Evolutionary conservation across 2,888 invertebrate genomes (phyloP), one percentile per base, ranked within the genome.

Genomic region (Timema cristinae): DNA sequence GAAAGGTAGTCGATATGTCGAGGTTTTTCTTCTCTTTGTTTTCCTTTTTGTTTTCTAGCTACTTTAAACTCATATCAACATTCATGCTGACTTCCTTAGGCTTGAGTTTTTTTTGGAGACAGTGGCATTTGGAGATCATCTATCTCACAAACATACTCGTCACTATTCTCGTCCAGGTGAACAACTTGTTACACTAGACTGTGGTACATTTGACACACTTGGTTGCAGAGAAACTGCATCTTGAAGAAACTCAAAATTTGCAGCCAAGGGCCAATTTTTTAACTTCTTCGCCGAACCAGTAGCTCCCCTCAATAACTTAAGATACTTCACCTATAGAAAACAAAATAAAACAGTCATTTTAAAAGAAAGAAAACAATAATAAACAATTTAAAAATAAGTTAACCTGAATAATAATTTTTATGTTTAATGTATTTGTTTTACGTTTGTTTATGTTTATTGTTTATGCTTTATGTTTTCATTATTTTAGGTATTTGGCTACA

Each of bases 401-500:
- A 16, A 59, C 15, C n/a, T 13, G 6, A 59, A 59, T 59, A 16
- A 10, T 8, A 59, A 59, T 13, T 11, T 59, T 8, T 13, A 59
- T 16, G 13, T 9, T 11, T 16, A 59, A 32, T 32, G 32, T 32
- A 2, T 32, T 32, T 32, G 32, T 32, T 32, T 32, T 32, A 32
- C 32, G 32, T 32, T 32, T 32, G 32, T 32, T 32, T 32, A 32
- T 32, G 32, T 32, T 32, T 32, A 32, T 32, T 32, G 32, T 32
- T 32, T 32, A 32, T 32, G 32, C 32, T 32, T 32, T 32, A 32
- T 32, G 8, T 63, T 63, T 9, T 47, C 15, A 16, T 52, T 51
- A 2, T 79, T 78, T 75, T 72, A 79, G 79, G 74, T 79, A 75
- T 74, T 69, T 79, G 54, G 77, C 78, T 51, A 79, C 77, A 63